Evolutionary conservation across 2,888 invertebrate species (phyloP).

Genomic region (Blastobasis adustella): DNA sequence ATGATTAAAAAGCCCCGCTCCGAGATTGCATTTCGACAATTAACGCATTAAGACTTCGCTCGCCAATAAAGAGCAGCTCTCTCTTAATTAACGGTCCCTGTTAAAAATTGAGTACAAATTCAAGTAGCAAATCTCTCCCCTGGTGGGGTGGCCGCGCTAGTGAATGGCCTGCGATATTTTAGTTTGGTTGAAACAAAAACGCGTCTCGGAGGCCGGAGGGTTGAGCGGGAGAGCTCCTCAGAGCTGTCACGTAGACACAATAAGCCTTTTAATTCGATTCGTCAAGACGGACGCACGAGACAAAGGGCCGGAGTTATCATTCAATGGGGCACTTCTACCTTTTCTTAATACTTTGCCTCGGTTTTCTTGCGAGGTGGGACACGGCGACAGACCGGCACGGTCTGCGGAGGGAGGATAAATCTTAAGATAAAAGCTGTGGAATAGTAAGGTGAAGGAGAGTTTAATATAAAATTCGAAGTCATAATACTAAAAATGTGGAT

Average conservation of each 20-base stretch:
- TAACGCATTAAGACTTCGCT: conserved; percentile 70
- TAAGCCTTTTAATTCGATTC: conserved; percentile 76
- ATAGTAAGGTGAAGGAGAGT: too few species aligned
- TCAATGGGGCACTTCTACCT: conserved; percentile 74
- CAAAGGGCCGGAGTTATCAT: conserved; percentile 72
- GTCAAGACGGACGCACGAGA: conserved; percentile 70
- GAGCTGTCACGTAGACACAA: conserved; percentile 73
- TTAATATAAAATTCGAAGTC: too few species aligned
- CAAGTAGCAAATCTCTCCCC: conserved; percentile 61
- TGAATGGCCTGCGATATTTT: conserved; percentile 74
- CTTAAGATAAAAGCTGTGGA: too few species aligned
- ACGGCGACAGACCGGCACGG: conserved; percentile 3
- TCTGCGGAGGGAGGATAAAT: too few species aligned
- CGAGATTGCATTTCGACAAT: conserved; percentile 74
- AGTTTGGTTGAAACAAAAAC: conserved; percentile 73
- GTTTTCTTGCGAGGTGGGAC: conserved; percentile 58
- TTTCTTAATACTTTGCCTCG: conserved; percentile 70
- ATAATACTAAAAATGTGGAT: too few species aligned
- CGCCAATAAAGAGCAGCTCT: conserved; percentile 69
- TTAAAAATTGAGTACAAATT: conserved; percentile 76
- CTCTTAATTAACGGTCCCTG: conserved; percentile 71
- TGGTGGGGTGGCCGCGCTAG: conserved; percentile 47
- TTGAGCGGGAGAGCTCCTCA: conserved; percentile 35
- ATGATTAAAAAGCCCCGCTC: conserved; percentile 64
- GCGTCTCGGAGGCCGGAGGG: conserved; percentile 25